A percentile compares a stretch with the other conserved stretches of the same genome.
These are phyloP conservation scores for Halcyon smyrnensis DNA, from an alignment of 2,797 vertebrate species.

Conservation along the genomic window DNA sequence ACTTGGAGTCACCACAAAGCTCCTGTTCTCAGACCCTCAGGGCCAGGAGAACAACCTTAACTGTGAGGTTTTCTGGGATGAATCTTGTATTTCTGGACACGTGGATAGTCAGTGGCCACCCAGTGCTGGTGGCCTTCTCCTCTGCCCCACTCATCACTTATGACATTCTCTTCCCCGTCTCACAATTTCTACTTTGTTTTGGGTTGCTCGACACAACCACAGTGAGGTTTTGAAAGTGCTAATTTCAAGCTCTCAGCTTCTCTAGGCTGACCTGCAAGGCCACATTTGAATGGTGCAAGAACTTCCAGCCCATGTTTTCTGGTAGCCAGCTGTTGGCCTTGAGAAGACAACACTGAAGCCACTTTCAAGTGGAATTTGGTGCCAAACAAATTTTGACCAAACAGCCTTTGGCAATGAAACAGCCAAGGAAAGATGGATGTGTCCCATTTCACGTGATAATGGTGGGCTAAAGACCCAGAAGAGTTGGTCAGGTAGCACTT, in stretches of 20 bases:
- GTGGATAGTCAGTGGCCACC: neutral
- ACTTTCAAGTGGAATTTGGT: neutral
- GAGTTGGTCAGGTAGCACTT: neutral
- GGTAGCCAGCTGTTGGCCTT: neutral
- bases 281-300: fast-evolving
- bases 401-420: neutral
- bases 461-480: neutral
- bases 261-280: neutral
- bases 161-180: fast-evolving
- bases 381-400: neutral
- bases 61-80: neutral
- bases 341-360: neutral
- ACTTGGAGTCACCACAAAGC: neutral
- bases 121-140: fast-evolving
- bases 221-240: neutral
- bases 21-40: neutral
- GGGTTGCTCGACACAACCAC: neutral
- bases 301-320: fast-evolving
- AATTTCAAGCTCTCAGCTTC: neutral
- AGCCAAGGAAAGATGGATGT: neutral
- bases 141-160: neutral
- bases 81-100: neutral
- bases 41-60: neutral
- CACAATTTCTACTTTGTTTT: neutral
- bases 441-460: neutral